Base-by-base conservation (phyloP, 2,113 vertebrate genomes). In the Python bivittatus region DNA sequence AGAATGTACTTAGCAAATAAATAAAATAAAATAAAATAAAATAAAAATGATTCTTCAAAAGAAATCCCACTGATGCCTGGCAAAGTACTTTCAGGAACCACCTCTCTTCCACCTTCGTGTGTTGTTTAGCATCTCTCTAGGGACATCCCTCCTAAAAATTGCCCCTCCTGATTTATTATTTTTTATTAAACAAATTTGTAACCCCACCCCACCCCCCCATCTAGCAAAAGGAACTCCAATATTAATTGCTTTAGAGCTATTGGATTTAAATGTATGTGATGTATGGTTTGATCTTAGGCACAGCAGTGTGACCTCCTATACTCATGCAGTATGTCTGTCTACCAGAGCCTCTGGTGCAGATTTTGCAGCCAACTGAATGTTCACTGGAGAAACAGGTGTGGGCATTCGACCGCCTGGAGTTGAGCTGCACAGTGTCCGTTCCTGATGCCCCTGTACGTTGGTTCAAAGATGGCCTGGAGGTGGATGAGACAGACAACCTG, bases 331-430 rank as follows among this genome's bases (percentile, higher is more conserved):
- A 29, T 1, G 1, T 4, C 9, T 44, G 10, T 87, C 54, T 0
- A 1, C 42, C 96, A 99, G 99, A 99, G 91, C 98, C 98, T 0
- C 98, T 98, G 0, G 98, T 99, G 72, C 97, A 96, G 96, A 99
- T 99, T 48, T 94, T 99, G 90, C 98, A 98, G 33, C 99, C 99
- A 0, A 97, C 84, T 6, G 98, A 98, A 94, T 97, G 94, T 27
- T 97, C 98, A 3, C 97, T 99, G 97, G 97, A 97, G 83, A 95
- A 98, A 92, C 94, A 96, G 86, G 98, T 99, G 53, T 97, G 98
- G 96, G 97, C 96, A 0, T 98, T 97, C 0, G 98, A 98, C 86
- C 93, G 95, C 0, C 96, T 98, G 96, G 98, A 98, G 97, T 98
- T 98, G 94, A 97, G 95, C 88, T 98, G 98, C 0, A 97, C 99